Percentiles rank a stretch among this genome's conserved stretches.
These are phyloP conservation scores for Corella eumyota DNA, from an alignment of 23 tunicate species.

Conservation along the genomic window DNA sequence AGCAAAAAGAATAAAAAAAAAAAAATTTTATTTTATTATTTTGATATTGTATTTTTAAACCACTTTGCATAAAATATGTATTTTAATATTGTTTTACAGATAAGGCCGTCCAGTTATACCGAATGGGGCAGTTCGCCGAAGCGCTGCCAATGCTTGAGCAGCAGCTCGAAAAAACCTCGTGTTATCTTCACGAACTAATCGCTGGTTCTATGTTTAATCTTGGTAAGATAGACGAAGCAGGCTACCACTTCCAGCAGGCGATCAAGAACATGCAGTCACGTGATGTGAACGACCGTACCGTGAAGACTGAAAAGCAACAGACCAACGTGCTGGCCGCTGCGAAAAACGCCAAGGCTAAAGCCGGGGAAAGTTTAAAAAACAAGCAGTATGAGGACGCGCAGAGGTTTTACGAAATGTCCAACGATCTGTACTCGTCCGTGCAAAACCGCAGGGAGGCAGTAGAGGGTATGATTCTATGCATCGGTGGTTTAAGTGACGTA, in stretches of 20 bases:
- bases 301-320: slow-evolving; percentile 46
- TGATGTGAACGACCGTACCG: slow-evolving; percentile 20
- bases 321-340: slow-evolving; percentile 35
- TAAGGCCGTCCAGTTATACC: slow-evolving; percentile 45
- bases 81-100: slow-evolving; percentile 10
- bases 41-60: background rate
- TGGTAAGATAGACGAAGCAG: slow-evolving; percentile 49
- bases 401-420: slow-evolving; percentile 28
- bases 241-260: slow-evolving; percentile 45
- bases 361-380: slow-evolving; percentile 53
- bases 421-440: slow-evolving; percentile 32
- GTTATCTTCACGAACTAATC: slow-evolving; percentile 47
- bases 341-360: slow-evolving; percentile 52
- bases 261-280: slow-evolving; percentile 30
- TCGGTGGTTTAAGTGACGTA: slow-evolving; percentile 43
- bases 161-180: slow-evolving; percentile 46
- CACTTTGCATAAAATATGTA: background rate
- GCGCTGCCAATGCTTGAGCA: slow-evolving; percentile 57
- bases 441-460: slow-evolving; percentile 34
- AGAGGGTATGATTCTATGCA: slow-evolving; percentile 52
- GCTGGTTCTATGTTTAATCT: slow-evolving; percentile 50
- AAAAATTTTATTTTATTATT: background rate
- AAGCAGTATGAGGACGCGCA: slow-evolving; percentile 28
- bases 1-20: no score
- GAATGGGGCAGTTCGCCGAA: slow-evolving; percentile 62